Evolutionary conservation across 2,888 invertebrate genomes (phyloP).

Genomic region (Prosapia bicincta): DNA sequence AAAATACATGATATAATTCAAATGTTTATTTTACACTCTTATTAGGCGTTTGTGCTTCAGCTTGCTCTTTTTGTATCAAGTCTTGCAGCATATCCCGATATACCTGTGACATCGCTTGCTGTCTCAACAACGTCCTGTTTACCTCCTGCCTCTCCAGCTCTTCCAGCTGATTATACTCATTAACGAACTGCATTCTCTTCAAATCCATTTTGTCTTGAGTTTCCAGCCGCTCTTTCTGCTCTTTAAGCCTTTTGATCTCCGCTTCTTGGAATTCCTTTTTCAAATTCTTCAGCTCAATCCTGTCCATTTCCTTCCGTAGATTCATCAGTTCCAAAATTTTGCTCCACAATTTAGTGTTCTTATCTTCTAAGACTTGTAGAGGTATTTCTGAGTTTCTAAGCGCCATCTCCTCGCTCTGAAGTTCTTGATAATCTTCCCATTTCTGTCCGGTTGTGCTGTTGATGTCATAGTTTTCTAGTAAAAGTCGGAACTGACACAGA

Average conservation of each 20-base stretch:
- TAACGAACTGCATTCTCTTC: background rate
- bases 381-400: background rate
- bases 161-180: background rate
- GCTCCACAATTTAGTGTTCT: background rate
- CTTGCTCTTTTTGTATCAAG: background rate
- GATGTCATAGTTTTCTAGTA: background rate
- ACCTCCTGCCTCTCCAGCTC: background rate
- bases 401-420: background rate
- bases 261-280: background rate
- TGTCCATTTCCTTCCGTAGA: background rate
- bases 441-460: background rate
- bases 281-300: background rate
- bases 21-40: too few relatives aligned
- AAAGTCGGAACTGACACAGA: background rate
- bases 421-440: background rate
- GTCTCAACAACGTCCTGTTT: background rate
- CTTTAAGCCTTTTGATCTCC: background rate
- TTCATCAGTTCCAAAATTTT: background rate
- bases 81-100: background rate
- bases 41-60: too few relatives aligned
- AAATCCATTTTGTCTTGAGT: background rate
- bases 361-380: background rate
- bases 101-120: background rate
- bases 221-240: background rate
- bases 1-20: too few relatives aligned